Evolutionary conservation across 2,113 vertebrate genomes (phyloP).

Genomic region (Poecile atricapillus): DNA sequence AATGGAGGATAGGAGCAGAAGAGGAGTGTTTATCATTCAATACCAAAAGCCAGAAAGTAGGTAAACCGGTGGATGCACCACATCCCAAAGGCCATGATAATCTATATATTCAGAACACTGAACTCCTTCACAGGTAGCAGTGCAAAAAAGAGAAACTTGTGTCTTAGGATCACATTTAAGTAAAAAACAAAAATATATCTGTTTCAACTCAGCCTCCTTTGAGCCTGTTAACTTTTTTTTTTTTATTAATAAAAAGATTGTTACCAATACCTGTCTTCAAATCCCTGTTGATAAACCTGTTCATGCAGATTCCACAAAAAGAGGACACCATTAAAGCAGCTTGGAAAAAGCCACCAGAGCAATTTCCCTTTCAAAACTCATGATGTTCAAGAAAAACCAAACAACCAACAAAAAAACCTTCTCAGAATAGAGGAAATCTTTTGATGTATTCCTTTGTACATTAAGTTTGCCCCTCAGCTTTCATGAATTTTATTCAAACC

Average conservation of each 20-base stretch:
- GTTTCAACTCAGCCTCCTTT: neutral
- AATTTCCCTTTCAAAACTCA: neutral
- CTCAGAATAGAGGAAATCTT: neutral
- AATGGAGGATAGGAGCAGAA: conserved; percentile 23
- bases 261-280: neutral
- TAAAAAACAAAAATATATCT: neutral
- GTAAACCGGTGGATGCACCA: neutral
- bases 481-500: conserved; percentile 6
- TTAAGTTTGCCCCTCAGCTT: neutral
- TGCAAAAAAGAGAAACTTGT: neutral
- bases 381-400: neutral
- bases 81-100: conserved; percentile 25
- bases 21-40: neutral
- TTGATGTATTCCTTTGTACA: neutral
- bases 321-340: neutral
- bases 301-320: neutral
- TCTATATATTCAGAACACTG: neutral
- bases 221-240: neutral
- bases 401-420: neutral
- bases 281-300: neutral
- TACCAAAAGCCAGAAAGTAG: conserved; percentile 36
- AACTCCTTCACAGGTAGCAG: neutral
- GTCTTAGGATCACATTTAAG: neutral
- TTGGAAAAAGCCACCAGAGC: neutral
- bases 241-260: neutral